Conservation (phyloP, 2,113 vertebrate species). For the Cryptomyrus ogoouensis region DNA sequence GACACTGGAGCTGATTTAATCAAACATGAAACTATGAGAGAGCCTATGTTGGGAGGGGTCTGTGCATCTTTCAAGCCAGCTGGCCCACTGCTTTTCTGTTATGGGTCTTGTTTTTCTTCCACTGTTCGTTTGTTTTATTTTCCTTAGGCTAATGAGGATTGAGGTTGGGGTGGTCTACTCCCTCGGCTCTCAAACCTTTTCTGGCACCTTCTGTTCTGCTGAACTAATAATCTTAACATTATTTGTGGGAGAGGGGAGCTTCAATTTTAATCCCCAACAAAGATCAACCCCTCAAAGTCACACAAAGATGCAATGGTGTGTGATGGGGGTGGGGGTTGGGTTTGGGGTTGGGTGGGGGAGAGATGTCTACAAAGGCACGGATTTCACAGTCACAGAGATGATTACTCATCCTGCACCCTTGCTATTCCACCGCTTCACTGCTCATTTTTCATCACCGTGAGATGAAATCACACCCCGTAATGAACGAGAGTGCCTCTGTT, state of each 20-base stretch:
- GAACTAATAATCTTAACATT: slow-evolving; percentile 11
- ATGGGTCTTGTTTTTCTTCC: neutral
- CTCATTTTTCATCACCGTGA: slow-evolving; percentile 13
- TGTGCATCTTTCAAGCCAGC: neutral
- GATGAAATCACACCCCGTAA: neutral
- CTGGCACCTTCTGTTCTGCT: neutral
- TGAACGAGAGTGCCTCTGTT: neutral
- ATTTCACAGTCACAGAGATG: neutral
- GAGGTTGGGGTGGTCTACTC: neutral
- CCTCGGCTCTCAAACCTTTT: neutral
- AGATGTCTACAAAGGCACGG: neutral
- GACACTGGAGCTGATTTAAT: neutral
- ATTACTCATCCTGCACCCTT: slow-evolving; percentile 4
- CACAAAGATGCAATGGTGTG: neutral
- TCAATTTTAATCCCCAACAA: neutral
- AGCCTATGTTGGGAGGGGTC: neutral
- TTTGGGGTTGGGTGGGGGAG: neutral
- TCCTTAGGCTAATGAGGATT: slow-evolving; percentile 4
- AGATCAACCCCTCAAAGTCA: slow-evolving; percentile 6
- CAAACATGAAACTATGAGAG: neutral
- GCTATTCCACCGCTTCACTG: neutral
- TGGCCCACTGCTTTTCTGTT: neutral
- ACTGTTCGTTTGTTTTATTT: neutral
- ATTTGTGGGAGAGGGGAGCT: neutral
- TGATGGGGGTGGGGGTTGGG: neutral